Evolutionary conservation across 2,113 vertebrate genomes (phyloP).

Genomic region (Paracanthobrama guichenoti): DNA sequence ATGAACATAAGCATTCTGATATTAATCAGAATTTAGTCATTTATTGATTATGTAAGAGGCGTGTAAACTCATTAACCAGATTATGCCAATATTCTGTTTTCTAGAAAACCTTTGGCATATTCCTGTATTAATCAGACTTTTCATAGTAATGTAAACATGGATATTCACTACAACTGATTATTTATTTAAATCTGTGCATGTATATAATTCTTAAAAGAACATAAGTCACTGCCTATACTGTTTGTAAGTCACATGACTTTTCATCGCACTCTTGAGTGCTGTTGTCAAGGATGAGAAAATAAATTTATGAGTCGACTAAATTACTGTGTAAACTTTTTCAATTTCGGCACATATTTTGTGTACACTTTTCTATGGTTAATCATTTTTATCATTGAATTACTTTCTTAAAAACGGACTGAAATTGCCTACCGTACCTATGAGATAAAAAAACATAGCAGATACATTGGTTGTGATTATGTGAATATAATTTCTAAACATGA

Average conservation of each 20-base stretch:
- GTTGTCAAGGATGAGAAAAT: not conserved
- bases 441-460: too few relatives aligned
- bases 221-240: too few relatives aligned
- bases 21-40: not conserved
- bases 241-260: not conserved
- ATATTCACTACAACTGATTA: not conserved
- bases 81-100: not conserved
- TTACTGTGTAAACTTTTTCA: not conserved
- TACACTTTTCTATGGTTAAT: too few relatives aligned
- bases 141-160: not conserved
- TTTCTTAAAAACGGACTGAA: too few relatives aligned
- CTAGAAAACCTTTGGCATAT: not conserved
- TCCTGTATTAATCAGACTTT: not conserved
- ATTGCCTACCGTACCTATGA: too few relatives aligned
- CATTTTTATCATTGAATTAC: too few relatives aligned
- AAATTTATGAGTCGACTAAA: not conserved
- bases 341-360: not conserved
- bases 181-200: not conserved
- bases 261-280: not conserved
- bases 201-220: not conserved
- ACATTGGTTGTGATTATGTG: too few relatives aligned
- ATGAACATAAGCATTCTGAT: not conserved
- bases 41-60: not conserved
- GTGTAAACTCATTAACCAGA: not conserved
- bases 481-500: too few relatives aligned